Base-by-base conservation (phyloP, 1,140 invertebrate genomes). In the Hylaeus anthracinus region DNA sequence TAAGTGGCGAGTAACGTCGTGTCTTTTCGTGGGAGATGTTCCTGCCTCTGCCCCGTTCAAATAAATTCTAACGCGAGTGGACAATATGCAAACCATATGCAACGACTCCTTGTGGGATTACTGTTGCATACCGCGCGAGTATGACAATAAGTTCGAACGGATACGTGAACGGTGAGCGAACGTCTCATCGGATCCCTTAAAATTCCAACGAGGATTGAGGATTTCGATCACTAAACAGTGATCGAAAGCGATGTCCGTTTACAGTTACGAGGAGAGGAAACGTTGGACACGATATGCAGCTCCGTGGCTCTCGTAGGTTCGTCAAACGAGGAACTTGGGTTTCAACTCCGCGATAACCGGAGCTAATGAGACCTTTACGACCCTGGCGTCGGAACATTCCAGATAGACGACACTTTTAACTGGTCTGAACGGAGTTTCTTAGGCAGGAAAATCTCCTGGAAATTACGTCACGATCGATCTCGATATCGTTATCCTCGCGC, bases 351-450 rank as follows among this genome's bases (percentile, higher is more conserved):
- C 26, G 15, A 71, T 78, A 70, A 78, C 15, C 66, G 37, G 3
- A 39, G 55, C 37, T n/a, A 71, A 78, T 26, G 67, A 78, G 65
- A 78, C 56, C 66, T 78, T 61, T 71, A 60, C 37, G 39, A 71
- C 37, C 15, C 5, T 51, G 48, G 15, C 51, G 48, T 65, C 61
- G n/a, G 43, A 45, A 26, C 55, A 10, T 63, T 43, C 6, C 45
- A 53, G 45, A 70, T 14, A 26, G 15, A 53, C 43, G 45, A 77
- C 45, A 37, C 15, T 41, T 70, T 15, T 10, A 5, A 77, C 37
- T 43, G 9, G 43, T 14, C 37, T 53, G 14, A 43, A 74, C 9
- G 3, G 5, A 56, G 14, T 56, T 5, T 26, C 26, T 26, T 26
- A 26, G 26, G 26, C 26, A 26, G 26, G 26, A 26, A 26, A 26